Evolutionary conservation across 1,140 invertebrate species (phyloP), one percentile per base, ranked within the genome.

Genomic region (Hypsibius dujardini): DNA sequence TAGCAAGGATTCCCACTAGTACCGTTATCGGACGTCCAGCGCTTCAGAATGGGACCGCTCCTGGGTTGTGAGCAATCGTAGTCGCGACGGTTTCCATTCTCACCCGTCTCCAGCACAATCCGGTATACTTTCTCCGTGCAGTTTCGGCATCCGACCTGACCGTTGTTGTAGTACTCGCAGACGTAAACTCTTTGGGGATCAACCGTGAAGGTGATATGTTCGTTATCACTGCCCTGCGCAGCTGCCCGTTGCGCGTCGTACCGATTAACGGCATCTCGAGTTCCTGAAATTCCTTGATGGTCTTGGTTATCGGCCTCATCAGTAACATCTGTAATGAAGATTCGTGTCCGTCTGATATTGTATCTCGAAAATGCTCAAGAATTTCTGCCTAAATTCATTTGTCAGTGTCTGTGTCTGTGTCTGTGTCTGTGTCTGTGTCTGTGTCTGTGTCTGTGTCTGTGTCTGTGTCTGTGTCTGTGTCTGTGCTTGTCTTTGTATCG

Each of bases 81-180:
- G 42, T 67, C 42, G 12, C 62, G 7, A 14, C 62, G 7, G 42
- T 67, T 67, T 3, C 12, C 62, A 7, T 14, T 3, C 42, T 14
- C 62, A 3, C 62, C 62, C 62, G 7, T 3, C 7, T 67, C 62
- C 42, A 42, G 7, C 7, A 67, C 42, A 7, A 67, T 42, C 62
- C 62, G 12, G 7, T 3, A 42, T 3, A 67, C 12, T 3, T 42
- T 7, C 62, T 67, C 62, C 62, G 62, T 67, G 45, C 62, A 67
- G 62, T 67, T 67, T 3, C 62, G 7, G 42, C 62, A 67, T 42
- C 7, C 42, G 62, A 67, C 62, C 42, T 67, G 7, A 14, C 62
- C 62, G 45, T 67, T 67, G 62, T 7, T 67, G 42, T 14, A 67
- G 42, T 67, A 67, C 42, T 67, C 62, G 42, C 62, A 67, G 3